These are phyloP conservation scores for Lepidurus apus DNA, from an alignment of 1,140 invertebrate genomes.

Conservation along the genomic window DNA sequence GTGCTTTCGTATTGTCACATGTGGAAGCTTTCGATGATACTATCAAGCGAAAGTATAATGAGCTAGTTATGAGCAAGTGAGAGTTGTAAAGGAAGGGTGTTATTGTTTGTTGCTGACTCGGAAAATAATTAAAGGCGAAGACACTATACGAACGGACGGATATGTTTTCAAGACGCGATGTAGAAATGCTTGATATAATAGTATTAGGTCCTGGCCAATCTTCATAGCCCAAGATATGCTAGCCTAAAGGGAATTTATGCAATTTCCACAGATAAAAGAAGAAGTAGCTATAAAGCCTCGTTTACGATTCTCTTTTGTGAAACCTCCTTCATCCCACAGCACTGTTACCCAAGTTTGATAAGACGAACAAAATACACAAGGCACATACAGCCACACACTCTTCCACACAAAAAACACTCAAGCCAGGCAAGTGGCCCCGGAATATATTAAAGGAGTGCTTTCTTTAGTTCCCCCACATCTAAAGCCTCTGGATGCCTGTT, in stretches of 20 bases:
- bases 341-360: constrained; percentile 3
- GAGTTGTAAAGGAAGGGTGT: no score
- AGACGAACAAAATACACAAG: not conserved
- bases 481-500: not conserved
- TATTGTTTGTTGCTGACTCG: no score
- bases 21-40: no score
- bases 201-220: not conserved
- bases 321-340: not conserved
- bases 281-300: constrained; percentile 3
- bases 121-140: no score
- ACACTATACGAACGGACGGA: not conserved
- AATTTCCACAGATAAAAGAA: constrained; percentile 1
- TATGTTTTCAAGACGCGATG: not conserved
- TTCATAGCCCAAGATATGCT: not conserved
- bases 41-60: no score
- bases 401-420: not conserved
- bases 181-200: not conserved
- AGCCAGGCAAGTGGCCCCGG: not conserved
- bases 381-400: not conserved
- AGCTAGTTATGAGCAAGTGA: no score
- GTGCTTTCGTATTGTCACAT: no score
- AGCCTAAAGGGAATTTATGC: not conserved
- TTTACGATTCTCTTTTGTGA: constrained; percentile 5
- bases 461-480: not conserved
- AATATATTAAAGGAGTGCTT: not conserved